A percentile compares a stretch with the other conserved stretches of the same genome.
Evolutionary conservation across 2,797 vertebrate species (phyloP).

Genomic region (Nannoperca obscura): DNA sequence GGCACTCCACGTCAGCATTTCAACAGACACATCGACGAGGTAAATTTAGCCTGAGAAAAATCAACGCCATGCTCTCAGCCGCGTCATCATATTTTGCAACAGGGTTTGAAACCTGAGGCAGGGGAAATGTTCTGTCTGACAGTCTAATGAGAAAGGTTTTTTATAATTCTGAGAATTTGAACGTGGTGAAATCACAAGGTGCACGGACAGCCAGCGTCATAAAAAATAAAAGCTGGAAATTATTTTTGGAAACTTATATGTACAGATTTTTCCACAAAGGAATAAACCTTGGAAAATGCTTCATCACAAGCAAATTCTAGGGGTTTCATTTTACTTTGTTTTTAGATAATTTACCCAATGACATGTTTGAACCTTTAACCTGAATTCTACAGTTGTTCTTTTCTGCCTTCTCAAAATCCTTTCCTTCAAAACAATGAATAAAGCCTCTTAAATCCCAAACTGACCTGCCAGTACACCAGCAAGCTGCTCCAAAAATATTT

Average conservation of each 20-base stretch:
- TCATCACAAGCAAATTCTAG: conserved; percentile 9
- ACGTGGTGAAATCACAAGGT: conserved; percentile 3
- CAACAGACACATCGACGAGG: conserved; percentile 41
- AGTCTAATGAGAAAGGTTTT: conserved; percentile 13
- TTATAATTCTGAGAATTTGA: conserved; percentile 18
- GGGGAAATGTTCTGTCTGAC: conserved; percentile 9
- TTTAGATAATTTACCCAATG: conserved; percentile 34
- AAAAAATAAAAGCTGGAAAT: not conserved
- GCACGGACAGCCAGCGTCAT: not conserved
- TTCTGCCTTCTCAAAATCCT: conserved; percentile 37
- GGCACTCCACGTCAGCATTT: conserved; percentile 29
- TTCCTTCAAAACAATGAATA: conserved; percentile 47
- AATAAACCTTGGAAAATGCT: conserved; percentile 5
- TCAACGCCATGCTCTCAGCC: conserved; percentile 22
- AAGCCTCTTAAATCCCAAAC: conserved; percentile 45
- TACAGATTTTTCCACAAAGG: conserved; percentile 5
- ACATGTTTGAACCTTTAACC: conserved; percentile 28
- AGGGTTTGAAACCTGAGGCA: conserved; percentile 37
- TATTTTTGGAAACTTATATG: conserved; percentile 16
- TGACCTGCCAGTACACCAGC: conserved; percentile 4
- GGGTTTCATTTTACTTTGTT: conserved; percentile 49
- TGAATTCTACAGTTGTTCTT: conserved; percentile 17
- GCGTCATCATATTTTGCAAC: conserved; percentile 23
- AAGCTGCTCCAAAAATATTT: conserved; percentile 41
- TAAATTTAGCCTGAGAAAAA: conserved; percentile 59